A percentile compares a stretch with the other conserved stretches of the same genome.
These are phyloP conservation scores for Puma concolor DNA, from an alignment of 2,113 vertebrate genomes.

Conservation along the genomic window DNA sequence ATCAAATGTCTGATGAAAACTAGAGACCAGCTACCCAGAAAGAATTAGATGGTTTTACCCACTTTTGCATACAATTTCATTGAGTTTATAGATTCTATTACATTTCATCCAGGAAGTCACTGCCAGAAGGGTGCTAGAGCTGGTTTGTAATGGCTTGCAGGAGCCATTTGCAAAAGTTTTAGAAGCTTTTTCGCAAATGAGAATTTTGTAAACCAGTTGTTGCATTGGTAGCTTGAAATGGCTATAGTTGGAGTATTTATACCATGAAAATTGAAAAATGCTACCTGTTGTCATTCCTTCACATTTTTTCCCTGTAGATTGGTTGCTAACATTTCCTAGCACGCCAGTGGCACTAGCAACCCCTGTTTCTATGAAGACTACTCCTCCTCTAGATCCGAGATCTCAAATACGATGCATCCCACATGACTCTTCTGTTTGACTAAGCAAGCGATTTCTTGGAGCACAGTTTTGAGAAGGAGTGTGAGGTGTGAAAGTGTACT, in stretches of 20 bases:
- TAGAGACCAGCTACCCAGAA: neutral
- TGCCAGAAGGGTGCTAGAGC: neutral
- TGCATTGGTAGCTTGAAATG: neutral
- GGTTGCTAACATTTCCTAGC: neutral
- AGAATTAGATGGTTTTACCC: neutral
- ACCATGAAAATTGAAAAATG: neutral
- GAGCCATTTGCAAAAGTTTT: neutral
- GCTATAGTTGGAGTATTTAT: neutral
- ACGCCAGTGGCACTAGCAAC: neutral
- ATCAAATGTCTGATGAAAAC: neutral
- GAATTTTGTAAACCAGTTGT: neutral
- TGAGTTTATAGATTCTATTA: neutral
- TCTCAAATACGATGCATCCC: neutral
- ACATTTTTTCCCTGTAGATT: neutral
- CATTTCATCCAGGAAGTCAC: neutral
- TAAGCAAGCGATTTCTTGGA: neutral
- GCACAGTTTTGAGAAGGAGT: neutral
- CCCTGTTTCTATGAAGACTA: neutral
- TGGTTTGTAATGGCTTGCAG: neutral
- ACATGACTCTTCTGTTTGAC: neutral
- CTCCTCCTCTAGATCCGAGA: neutral
- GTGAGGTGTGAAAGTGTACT: neutral
- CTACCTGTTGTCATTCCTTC: too few relatives aligned
- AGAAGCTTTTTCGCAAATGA: too few relatives aligned
- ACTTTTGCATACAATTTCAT: neutral